Evolutionary conservation across 2,113 vertebrate genomes (phyloP).

Genomic region (Amazona guildingii): DNA sequence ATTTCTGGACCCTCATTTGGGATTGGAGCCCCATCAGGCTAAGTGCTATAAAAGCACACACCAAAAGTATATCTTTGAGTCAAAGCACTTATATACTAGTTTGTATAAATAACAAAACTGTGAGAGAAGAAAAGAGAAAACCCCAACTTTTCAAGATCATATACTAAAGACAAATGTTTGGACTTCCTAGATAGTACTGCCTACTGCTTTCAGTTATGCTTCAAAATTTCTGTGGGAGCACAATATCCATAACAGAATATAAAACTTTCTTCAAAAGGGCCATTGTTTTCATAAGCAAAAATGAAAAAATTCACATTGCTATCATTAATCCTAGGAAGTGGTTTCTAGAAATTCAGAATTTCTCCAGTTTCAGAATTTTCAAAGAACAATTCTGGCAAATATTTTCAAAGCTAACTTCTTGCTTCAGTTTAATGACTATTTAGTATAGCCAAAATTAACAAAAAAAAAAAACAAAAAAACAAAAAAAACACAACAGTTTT

Average conservation of each 20-base stretch:
- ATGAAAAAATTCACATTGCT: neutral
- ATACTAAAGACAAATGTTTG: neutral
- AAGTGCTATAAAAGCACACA: neutral
- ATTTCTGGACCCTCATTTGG: neutral
- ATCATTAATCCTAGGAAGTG: neutral
- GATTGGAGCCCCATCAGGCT: neutral
- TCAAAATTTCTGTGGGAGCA: neutral
- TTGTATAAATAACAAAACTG: neutral
- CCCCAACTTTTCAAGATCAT: neutral
- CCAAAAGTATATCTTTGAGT: neutral
- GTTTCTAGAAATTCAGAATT: neutral
- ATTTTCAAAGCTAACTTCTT: neutral
- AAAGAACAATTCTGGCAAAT: neutral
- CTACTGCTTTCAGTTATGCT: neutral
- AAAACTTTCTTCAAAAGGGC: neutral
- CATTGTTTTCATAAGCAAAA: neutral
- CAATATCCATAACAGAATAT: neutral
- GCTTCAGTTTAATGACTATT: neutral
- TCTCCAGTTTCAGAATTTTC: neutral
- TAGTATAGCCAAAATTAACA: neutral
- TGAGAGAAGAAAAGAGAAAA: neutral
- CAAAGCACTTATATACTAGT: neutral
- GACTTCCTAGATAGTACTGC: neutral
- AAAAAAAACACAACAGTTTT: neutral
- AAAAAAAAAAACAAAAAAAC: neutral